A percentile compares a stretch with the other conserved stretches of the same genome.
These are phyloP conservation scores for Sebastes cheni DNA, from an alignment of 2,797 vertebrate genomes.

Conservation along the genomic window DNA sequence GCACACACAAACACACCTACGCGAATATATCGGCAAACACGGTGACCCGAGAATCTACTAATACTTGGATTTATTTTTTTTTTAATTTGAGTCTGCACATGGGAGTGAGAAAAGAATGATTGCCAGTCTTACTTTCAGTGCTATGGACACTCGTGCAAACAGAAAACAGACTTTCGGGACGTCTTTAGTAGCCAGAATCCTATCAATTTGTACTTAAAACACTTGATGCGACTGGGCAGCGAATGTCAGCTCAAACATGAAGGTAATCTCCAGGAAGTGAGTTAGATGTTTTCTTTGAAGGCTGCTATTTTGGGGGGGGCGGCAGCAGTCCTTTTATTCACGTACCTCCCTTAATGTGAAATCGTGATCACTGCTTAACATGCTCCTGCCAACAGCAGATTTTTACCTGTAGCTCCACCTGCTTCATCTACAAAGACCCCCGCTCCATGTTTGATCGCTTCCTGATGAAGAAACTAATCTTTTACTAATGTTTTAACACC, in stretches of 20 bases:
- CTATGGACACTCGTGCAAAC: background rate
- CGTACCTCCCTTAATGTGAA: slow-evolving; percentile 28
- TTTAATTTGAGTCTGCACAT: background rate
- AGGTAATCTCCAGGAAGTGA: background rate
- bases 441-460: slow-evolving; percentile 38
- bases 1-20: too few species aligned
- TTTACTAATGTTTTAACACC: slow-evolving; percentile 42
- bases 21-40: too few species aligned
- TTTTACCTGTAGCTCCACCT: slow-evolving; percentile 38
- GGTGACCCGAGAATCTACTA: too few species aligned
- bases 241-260: background rate
- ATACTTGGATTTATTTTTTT: background rate
- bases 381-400: slow-evolving; percentile 23
- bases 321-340: slow-evolving; percentile 9
- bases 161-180: background rate
- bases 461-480: slow-evolving; percentile 39
- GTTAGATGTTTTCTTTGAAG: slow-evolving; percentile 7
- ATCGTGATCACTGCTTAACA: slow-evolving; percentile 28
- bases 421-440: slow-evolving; percentile 56
- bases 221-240: background rate
- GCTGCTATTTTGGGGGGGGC: background rate
- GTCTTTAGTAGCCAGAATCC: background rate
- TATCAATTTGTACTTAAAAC: background rate
- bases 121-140: background rate
- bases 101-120: background rate